Percentiles rank a stretch among this genome's conserved stretches.
Evolutionary conservation across 2,113 vertebrate species (phyloP).

Genomic region (Podiceps cristatus): DNA sequence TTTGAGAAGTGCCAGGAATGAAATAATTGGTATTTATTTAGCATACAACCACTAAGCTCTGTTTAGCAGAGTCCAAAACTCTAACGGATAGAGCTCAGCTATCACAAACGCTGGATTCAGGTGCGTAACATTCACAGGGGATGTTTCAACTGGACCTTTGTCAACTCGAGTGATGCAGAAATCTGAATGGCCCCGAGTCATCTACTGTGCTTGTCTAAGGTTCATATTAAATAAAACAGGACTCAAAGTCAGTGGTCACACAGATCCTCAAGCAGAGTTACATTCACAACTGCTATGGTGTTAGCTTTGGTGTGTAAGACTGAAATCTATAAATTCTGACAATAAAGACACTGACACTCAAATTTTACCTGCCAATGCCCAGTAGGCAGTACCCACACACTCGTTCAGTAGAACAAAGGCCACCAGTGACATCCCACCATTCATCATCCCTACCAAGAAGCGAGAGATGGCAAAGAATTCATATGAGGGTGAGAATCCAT

Average conservation of each 20-base stretch:
- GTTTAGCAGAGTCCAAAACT: neutral
- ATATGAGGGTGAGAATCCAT: slow-evolving; percentile 81
- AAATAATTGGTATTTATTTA: neutral
- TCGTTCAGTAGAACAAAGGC: slow-evolving; percentile 86
- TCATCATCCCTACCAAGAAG: slow-evolving; percentile 84
- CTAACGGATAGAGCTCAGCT: neutral
- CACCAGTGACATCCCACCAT: slow-evolving; percentile 85
- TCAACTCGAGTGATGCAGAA: neutral
- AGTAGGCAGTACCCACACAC: slow-evolving; percentile 83
- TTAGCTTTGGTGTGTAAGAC: neutral
- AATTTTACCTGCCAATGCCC: slow-evolving; percentile 83
- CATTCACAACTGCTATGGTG: neutral
- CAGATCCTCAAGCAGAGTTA: neutral
- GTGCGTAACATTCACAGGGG: neutral
- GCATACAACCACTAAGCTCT: neutral
- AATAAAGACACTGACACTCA: neutral
- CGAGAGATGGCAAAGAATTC: slow-evolving; percentile 79
- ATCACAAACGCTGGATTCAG: neutral
- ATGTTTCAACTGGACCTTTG: neutral
- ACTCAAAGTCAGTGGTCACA: neutral
- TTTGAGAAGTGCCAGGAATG: neutral
- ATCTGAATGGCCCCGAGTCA: neutral
- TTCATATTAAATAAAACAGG: neutral
- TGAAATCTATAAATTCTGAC: neutral
- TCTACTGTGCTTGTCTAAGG: neutral